These are phyloP conservation scores for Clitarchus hookeri DNA, from an alignment of 2,888 invertebrate genomes.

Conservation along the genomic window DNA sequence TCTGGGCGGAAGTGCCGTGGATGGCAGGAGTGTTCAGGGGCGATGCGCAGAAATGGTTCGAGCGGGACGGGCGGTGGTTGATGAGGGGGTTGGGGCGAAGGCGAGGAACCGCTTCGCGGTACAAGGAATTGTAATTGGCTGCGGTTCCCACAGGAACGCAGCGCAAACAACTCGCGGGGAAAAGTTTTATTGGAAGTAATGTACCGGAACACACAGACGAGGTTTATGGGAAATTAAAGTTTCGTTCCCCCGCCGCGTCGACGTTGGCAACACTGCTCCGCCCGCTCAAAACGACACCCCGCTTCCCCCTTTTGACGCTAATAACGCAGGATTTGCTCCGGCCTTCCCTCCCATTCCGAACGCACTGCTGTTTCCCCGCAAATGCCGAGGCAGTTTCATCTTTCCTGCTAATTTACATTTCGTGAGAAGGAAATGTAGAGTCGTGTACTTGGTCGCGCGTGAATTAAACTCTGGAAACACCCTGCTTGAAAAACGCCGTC, in stretches of 20 bases:
- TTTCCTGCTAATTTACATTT: too few relatives aligned
- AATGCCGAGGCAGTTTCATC: too few relatives aligned
- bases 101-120: background rate
- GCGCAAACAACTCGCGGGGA: background rate
- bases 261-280: background rate
- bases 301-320: too few relatives aligned
- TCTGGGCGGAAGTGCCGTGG: background rate
- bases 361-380: too few relatives aligned
- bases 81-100: background rate
- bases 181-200: slow-evolving; percentile 10
- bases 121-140: slow-evolving; percentile 3
- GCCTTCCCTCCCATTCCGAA: too few relatives aligned
- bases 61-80: background rate
- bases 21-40: background rate
- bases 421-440: too few relatives aligned
- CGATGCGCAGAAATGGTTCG: background rate
- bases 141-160: background rate
- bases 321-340: background rate
- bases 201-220: background rate
- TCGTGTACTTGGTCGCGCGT: too few relatives aligned
- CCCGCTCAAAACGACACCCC: background rate
- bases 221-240: slow-evolving; percentile 2
- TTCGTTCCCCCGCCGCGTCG: background rate
- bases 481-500: too few relatives aligned
- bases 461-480: too few relatives aligned